Base-by-base conservation (phyloP, 1,140 invertebrate genomes). In the Tachypleus tridentatus region DNA sequence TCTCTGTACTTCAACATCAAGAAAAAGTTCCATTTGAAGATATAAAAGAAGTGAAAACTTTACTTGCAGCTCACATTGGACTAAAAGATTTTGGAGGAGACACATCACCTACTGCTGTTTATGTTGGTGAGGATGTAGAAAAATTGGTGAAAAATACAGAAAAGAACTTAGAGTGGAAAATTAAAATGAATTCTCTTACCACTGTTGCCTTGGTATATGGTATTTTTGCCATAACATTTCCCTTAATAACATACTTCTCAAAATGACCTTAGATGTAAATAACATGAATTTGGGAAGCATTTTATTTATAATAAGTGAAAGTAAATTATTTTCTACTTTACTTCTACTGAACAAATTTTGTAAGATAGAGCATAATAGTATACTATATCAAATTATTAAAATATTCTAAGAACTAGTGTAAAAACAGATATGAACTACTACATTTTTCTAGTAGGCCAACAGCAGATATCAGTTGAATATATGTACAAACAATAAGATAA, bases 101-200 rank as follows among this genome's bases (percentile, higher is more conserved):
- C 4, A 48, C 51, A 5, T 3, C 10, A 48, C 61, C 5, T 9
- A 47, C 49, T 50, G 61, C 58, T 9, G 72, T 77, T 5, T 77
- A 77, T 71, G 69, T 77, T 62, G 75, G 74, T 49, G 71, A 73
- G 4, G 73, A 77, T 57, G 59, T 77, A 49, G 62, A 73, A 60
- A 58, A 62, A 3, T 66, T 76, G 61, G 61, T 77, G 48, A 66
- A 71, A 59, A 61, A 70, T 10, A 70, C 73, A 0, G 72, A 76
- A 63, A 56, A 73, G 49, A 75, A 74, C 58, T 50, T 77, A n/a
- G 74, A 76, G 57, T 70, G 70, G 64, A 74, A 73, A 65, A 73
- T 76, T 57, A 75, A 75, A 65, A 69, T 72, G 9, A 74, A 74
- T 63, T 70, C 74, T 7, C 66, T 75, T 29, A 71, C 69, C 47